Percentiles rank a stretch among this genome's conserved stretches.
Evolutionary conservation across 2,797 vertebrate species (phyloP).

Genomic region (Australoheros facetus): DNA sequence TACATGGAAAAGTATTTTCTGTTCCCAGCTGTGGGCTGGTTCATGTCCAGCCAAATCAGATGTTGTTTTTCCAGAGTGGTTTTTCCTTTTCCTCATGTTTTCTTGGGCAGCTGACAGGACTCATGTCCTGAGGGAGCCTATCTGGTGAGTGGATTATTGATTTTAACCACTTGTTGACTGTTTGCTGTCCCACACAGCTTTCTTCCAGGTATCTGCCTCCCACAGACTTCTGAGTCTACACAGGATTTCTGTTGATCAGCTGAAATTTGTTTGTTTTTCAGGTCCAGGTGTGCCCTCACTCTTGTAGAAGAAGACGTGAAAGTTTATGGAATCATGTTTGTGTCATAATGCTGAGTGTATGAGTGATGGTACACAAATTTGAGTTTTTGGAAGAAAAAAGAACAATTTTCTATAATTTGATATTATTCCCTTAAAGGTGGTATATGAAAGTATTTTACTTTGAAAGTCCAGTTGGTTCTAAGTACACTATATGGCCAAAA

Average conservation of each 20-base stretch:
- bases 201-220: not conserved
- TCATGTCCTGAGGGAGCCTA: not conserved
- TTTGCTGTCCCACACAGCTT: not conserved
- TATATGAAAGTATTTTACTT: not conserved
- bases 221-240: not conserved
- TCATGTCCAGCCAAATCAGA: conserved; percentile 2
- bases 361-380: too few species aligned
- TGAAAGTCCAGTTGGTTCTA: too few species aligned
- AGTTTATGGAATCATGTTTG: not conserved
- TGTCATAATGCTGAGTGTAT: not conserved
- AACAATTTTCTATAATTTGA: not conserved
- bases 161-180: not conserved
- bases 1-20: conserved; percentile 6
- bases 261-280: not conserved
- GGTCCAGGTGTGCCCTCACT: not conserved
- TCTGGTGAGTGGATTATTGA: not conserved
- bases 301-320: not conserved
- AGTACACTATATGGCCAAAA: too few species aligned
- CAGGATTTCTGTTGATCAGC: not conserved
- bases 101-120: conserved; percentile 10
- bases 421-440: not conserved
- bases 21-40: not conserved
- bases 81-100: conserved; percentile 17
- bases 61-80: conserved; percentile 2
- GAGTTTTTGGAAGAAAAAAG: too few species aligned